Evolutionary conservation across 2,113 vertebrate species (phyloP), one percentile per base, ranked within the genome.

Genomic region (Dipodomys stephensi): DNA sequence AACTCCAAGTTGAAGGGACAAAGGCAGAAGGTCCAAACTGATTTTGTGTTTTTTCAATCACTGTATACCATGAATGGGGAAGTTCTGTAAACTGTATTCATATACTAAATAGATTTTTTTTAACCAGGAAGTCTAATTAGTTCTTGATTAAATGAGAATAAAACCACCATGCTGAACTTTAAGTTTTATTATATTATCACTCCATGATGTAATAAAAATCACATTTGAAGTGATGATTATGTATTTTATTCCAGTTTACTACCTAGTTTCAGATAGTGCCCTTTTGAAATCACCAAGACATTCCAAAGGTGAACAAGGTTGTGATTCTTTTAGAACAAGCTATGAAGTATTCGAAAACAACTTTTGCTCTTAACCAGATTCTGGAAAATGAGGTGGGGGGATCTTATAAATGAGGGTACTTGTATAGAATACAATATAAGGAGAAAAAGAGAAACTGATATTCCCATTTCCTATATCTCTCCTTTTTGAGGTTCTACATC

Each of bases 311-410:
- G 85, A 79, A 60, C 30, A 67, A 32, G 67, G 22, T 78, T 25
- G 82, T 12, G 39, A 13, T 82, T 68, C 60, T 91, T 86, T 67
- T 77, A 71, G 39, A 7, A 91, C 28, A 91, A 46, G 13, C 53
- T 74, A 6, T 87, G 10, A n/a, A 92, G 64, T 90, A 22, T 77
- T 64, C 87, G 82, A 95, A 93, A 87, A 95, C 19, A 89, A 77
- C 15, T 60, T 78, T 74, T 22, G 46, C n/a, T 96, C 30, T 95
- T 93, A 82, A 60, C 13, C 74, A 27, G 30, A 32, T 27, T 92
- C 57, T 81, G 39, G 39, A 67, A 84, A 87, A 87, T 35, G 53
- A 74, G 67, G 30, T 22, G 67, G 30, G 35, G 49, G 89, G 44
- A 62, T 77, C 8, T 82, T 84, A 57, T 25, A 57, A 87, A 76